Evolutionary conservation across 2,888 invertebrate species (phyloP), one percentile per base, ranked within the genome.

Genomic region (Syrphus vitripennis): DNA sequence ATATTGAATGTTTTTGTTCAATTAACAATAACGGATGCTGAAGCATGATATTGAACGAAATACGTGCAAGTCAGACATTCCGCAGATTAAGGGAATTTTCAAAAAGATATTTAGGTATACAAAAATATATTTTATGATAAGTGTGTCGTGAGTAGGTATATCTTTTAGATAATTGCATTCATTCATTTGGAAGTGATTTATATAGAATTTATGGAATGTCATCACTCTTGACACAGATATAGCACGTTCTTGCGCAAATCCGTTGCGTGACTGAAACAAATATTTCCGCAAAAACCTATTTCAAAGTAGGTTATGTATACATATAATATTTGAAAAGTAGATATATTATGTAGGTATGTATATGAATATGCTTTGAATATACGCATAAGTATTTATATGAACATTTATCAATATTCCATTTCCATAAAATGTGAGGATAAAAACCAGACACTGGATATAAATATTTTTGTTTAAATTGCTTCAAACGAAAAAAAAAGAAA

Each of bases 171-270:
- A 63, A 63, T 63, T 63, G 61, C 26, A 63, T 16, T 63, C 42
- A 42, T 42, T 63, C 42, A 42, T 42, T 26, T 63, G 42, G 42
- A 63, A 63, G 26, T 29, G 63, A 63, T 63, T 42, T 63, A 63
- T 63, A 59, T 59, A 0, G 40, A n/a, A 26, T 61, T 42, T 63
- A 42, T 26, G 26, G 42, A 26, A 63, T 42, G 40, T 63, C 40
- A 16, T 40, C 26, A 10, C 12, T 55, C 16, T 40, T 63, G 12
- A 59, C 7, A 37, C 34, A 16, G 16, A 26, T 24, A 42, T 42
- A 42, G 40, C 61, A 63, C 61, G 61, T 63, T 26, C 7, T 24
- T 1, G 21, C 3, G 31, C 16, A 63, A 24, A 26, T 26, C 61
- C 37, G 40, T 40, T 63, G 24, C 61, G 61, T 63, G 61, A n/a